These are phyloP conservation scores for Laticauda colubrina DNA, from an alignment of 2,113 vertebrate genomes.

Conservation along the genomic window DNA sequence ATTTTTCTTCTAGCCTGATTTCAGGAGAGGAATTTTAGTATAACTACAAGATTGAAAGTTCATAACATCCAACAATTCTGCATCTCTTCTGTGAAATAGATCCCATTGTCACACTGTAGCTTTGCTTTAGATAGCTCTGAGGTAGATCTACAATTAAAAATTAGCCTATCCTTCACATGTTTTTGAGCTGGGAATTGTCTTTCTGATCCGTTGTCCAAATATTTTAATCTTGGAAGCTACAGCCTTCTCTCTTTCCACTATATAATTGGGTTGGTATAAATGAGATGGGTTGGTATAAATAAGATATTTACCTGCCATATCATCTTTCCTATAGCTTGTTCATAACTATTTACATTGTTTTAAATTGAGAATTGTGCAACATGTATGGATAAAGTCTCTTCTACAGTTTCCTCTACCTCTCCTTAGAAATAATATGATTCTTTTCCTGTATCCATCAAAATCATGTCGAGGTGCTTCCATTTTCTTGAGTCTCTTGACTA, in stretches of 20 bases:
- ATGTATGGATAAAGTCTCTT: neutral
- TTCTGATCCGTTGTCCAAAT: neutral
- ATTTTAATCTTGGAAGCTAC: neutral
- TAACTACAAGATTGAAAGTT: no score
- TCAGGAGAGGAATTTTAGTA: neutral
- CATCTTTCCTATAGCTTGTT: neutral
- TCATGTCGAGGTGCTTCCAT: neutral
- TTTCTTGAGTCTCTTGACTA: neutral
- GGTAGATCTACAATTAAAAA: neutral
- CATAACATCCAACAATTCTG: neutral
- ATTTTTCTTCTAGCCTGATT: neutral
- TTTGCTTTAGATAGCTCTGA: neutral
- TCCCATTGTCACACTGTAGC: neutral
- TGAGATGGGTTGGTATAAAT: neutral
- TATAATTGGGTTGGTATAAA: neutral
- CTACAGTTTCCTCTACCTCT: neutral
- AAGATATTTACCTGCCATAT: neutral
- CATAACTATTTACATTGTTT: neutral
- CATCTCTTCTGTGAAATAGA: neutral
- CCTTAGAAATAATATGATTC: neutral
- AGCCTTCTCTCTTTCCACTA: neutral
- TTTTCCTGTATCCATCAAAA: neutral
- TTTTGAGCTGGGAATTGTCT: neutral
- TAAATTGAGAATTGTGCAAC: neutral
- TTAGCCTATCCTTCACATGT: neutral